Percentiles rank a stretch among this genome's conserved stretches.
phyloP scores from a whole-genome alignment of 1,140 invertebrate genomes.

The Aphelenchoides fujianensis region DNA sequence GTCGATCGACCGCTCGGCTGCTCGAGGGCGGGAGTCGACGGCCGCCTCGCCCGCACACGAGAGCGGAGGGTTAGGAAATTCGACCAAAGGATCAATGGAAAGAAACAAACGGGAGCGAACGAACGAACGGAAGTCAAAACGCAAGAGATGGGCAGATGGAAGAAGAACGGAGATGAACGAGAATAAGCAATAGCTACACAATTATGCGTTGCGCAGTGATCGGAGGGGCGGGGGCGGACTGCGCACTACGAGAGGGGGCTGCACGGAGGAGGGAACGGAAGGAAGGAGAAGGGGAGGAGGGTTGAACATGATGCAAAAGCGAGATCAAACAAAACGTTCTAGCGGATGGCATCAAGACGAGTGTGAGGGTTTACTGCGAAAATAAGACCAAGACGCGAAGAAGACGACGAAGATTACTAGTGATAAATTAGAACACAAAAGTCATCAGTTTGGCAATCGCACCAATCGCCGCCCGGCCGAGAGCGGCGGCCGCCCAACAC shows the following conservation, averaged over 20 bases:
- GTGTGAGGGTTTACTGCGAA: neutral
- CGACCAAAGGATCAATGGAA: no score
- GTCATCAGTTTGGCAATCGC: neutral
- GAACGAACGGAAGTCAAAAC: no score
- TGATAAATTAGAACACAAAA: neutral
- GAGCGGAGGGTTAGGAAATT: no score
- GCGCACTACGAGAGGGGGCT: neutral
- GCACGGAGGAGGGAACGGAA: neutral
- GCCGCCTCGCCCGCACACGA: no score
- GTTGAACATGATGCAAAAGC: slow-evolving; percentile 5
- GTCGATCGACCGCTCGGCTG: no score
- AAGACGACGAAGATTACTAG: neutral
- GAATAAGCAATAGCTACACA: neutral
- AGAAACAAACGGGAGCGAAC: no score
- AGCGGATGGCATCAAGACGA: neutral
- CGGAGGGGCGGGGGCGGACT: no score
- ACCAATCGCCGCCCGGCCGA: neutral
- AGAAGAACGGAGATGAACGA: neutral
- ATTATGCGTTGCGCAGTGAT: neutral
- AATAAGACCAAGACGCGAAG: no score
- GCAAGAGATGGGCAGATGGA: no score
- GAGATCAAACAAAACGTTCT: neutral
- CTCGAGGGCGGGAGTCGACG: no score
- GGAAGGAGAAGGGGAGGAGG: neutral
- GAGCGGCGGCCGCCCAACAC: neutral